A percentile compares a stretch with the other conserved stretches of the same genome.
Evolutionary conservation across 2,113 vertebrate species (phyloP).

Genomic region (Pavo muticus): DNA sequence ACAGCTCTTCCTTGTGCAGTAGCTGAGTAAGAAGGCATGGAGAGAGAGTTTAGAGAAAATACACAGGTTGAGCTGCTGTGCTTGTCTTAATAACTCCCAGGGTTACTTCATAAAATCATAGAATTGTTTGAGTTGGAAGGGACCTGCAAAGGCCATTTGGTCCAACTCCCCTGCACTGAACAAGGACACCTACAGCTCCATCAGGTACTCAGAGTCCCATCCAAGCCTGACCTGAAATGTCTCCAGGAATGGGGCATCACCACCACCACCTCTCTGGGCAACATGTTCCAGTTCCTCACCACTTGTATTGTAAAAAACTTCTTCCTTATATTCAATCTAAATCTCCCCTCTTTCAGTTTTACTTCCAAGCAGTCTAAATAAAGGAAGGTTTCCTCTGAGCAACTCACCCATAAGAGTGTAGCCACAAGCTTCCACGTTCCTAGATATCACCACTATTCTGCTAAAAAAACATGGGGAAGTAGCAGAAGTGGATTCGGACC

Average conservation of each 20-base stretch:
- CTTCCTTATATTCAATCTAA: too few species aligned
- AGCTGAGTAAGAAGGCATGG: not conserved
- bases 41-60: not conserved
- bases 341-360: too few species aligned
- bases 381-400: not conserved
- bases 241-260: too few species aligned
- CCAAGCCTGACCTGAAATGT: too few species aligned
- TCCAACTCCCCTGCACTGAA: too few species aligned
- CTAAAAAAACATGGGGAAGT: not conserved
- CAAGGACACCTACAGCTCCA: too few species aligned
- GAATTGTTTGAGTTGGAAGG: too few species aligned
- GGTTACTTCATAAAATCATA: not conserved
- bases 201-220: too few species aligned
- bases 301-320: too few species aligned
- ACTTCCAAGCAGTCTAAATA: not conserved
- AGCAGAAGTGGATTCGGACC: not conserved
- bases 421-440: not conserved
- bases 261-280: too few species aligned
- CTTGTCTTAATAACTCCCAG: not conserved
- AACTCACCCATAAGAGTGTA: not conserved
- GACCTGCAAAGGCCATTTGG: too few species aligned
- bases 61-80: not conserved
- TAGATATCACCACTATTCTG: not conserved
- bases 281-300: too few species aligned
- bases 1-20: not conserved